phyloP scores from a whole-genome alignment of 2,113 vertebrate species.

The Nothoprocta pentlandii region DNA sequence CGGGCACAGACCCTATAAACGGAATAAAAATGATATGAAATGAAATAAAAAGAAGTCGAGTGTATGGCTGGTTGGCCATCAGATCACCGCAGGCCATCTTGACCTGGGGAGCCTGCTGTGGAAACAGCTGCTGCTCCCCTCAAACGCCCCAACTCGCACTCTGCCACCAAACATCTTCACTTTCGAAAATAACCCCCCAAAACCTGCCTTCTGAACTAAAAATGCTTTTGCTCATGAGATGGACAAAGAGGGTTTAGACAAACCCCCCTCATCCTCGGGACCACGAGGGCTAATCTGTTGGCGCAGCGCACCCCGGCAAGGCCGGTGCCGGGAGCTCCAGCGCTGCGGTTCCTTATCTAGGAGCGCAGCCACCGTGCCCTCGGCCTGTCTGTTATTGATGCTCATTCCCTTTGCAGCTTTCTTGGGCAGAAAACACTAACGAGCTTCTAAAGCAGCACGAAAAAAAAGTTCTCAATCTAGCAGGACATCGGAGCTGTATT shows the following conservation, averaged over 20 bases:
- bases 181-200: too few species aligned
- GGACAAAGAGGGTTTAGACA: background rate
- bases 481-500: background rate
- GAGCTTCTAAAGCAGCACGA: background rate
- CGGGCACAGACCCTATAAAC: too few species aligned
- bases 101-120: too few species aligned
- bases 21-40: too few species aligned
- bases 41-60: too few species aligned
- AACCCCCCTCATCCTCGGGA: background rate
- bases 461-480: background rate
- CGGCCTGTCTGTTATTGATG: too few species aligned
- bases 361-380: too few species aligned
- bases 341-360: background rate
- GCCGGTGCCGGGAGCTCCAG: background rate
- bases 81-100: too few species aligned
- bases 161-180: background rate
- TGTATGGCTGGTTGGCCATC: too few species aligned
- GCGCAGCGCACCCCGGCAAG: fast-evolving
- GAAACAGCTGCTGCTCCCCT: too few species aligned
- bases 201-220: background rate
- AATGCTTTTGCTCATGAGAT: background rate
- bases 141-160: too few species aligned
- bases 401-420: background rate
- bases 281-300: fast-evolving
- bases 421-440: background rate